phyloP scores from a whole-genome alignment of 2,797 vertebrate species.

The Phylloscopus collybita region DNA sequence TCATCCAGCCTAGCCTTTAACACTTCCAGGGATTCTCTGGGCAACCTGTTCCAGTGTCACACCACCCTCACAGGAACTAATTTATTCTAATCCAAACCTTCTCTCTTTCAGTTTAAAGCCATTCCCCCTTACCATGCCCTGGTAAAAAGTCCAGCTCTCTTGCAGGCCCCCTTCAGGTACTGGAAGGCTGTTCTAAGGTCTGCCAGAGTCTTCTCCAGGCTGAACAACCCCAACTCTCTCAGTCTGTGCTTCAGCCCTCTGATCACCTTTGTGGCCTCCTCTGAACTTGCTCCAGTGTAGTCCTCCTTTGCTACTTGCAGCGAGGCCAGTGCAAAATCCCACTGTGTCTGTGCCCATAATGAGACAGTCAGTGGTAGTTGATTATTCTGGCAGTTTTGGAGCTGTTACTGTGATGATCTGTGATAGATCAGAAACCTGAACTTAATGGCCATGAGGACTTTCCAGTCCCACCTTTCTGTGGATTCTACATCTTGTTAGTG shows the following conservation, averaged over 20 bases:
- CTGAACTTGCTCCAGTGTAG: background rate
- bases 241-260: background rate
- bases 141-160: background rate
- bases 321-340: background rate
- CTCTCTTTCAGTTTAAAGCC: background rate
- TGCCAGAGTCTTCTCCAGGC: background rate
- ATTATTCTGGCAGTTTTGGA: background rate
- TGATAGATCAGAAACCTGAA: background rate
- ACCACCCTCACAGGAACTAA: fast-evolving
- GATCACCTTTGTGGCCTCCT: background rate
- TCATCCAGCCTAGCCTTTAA: background rate
- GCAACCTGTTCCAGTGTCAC: background rate
- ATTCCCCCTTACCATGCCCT: background rate
- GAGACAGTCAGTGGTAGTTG: background rate
- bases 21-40: background rate
- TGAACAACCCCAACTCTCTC: background rate
- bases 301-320: background rate
- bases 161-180: too few relatives aligned
- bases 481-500: background rate
- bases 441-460: background rate
- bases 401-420: background rate
- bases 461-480: background rate
- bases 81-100: background rate
- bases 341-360: background rate
- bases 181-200: background rate